Evolutionary conservation across 2,888 invertebrate species (phyloP).

Genomic region (Lasioglossum vierecki): DNA sequence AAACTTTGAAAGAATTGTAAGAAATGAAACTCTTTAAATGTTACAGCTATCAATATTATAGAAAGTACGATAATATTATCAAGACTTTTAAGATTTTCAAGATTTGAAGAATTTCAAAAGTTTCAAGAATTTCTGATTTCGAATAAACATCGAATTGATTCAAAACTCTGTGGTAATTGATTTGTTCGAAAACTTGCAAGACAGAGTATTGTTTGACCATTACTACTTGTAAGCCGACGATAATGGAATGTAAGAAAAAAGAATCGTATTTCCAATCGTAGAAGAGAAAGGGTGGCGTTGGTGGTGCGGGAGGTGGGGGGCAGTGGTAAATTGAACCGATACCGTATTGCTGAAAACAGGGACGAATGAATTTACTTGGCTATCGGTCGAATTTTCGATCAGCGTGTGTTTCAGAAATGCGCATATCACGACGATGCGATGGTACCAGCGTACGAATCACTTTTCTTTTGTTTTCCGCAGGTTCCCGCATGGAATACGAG

Average conservation of each 20-base stretch:
- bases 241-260: background rate
- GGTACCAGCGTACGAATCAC: conserved; percentile 28
- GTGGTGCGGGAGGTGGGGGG: background rate
- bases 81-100: too few relatives aligned
- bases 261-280: background rate
- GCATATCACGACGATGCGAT: background rate
- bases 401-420: conserved; percentile 27
- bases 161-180: too few relatives aligned
- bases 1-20: too few relatives aligned
- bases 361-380: conserved; percentile 31
- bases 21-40: too few relatives aligned
- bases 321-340: background rate
- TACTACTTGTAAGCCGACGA: background rate
- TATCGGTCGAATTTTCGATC: conserved; percentile 18
- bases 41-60: too few relatives aligned
- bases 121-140: too few relatives aligned
- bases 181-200: too few relatives aligned
- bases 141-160: too few relatives aligned
- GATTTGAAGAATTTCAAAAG: too few relatives aligned
- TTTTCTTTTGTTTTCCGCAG: conserved; percentile 84
- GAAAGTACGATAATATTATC: too few relatives aligned
- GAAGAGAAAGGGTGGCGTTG: background rate
- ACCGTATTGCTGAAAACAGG: background rate
- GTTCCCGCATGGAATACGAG: conserved; percentile 88
- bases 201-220: too few relatives aligned